Evolutionary conservation across 1,140 invertebrate genomes (phyloP), one percentile per base, ranked within the genome.

Genomic region (Nymphalis io): DNA sequence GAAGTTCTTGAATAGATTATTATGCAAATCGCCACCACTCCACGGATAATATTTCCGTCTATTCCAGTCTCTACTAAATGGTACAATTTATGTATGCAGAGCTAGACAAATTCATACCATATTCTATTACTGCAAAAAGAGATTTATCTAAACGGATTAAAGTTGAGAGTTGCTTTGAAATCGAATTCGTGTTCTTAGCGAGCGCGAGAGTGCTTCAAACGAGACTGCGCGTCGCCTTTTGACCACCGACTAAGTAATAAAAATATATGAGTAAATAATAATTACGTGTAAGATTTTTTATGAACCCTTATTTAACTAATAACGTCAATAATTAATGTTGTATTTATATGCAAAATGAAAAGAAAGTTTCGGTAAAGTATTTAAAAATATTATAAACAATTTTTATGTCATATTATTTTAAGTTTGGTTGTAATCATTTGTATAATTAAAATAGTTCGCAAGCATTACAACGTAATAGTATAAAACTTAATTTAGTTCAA

Each of bases 201-300:
- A 55, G 60, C 23, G n/a, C 48, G 39, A 51, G 42, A 21, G 60
- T 44, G 40, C 60, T 68, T 57, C 53, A 55, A 68, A 62, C 59
- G 59, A 81, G 79, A 81, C 79, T 75, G 77, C 81, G 65, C 72
- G 79, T 68, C 80, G 78, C 74, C 75, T 73, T 40, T 68, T 68
- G 60, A 40, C 62, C 67, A 68, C 38, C 46, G 44, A 16, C 48
- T 27, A 59, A 27, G 15, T 27, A 23, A 21, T 44, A 62, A 65
- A 64, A 38, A 21, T 51, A 23, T 60, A 23, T 33, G 57, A 53
- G 21, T 46, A 38, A 33, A 42, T 42, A 42, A 42, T 42, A 42
- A 42, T 42, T 15, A 42, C 12, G 40, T 42, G 15, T 11, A 42
- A 13, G 40, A 3, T 13, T 40, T 40, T 42, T 42, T 11, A 42